Evolutionary conservation across 2,797 vertebrate species (phyloP).

Genomic region (Melopsittacus undulatus): DNA sequence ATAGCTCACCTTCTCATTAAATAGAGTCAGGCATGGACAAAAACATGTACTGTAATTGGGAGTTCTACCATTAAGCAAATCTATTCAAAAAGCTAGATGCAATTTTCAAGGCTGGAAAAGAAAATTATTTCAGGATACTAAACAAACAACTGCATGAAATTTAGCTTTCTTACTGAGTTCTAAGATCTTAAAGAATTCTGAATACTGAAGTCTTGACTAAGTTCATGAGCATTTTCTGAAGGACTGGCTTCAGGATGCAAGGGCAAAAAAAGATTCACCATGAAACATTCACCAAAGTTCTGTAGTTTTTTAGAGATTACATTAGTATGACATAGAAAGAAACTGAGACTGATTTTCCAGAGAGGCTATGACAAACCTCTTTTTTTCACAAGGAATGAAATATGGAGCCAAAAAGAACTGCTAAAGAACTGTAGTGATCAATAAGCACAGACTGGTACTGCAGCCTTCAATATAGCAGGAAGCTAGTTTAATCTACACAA

Average conservation of each 20-base stretch:
- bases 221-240: neutral
- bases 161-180: neutral
- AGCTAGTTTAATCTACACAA: neutral
- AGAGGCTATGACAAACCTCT: neutral
- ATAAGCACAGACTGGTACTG: neutral
- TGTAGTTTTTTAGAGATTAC: neutral
- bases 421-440: neutral
- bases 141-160: neutral
- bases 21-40: neutral
- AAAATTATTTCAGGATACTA: neutral
- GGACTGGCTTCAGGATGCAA: neutral
- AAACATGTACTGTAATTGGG: neutral
- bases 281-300: neutral
- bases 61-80: neutral
- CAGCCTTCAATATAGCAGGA: neutral
- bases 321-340: neutral
- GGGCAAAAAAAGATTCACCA: neutral
- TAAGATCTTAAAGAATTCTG: neutral
- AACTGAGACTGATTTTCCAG: neutral
- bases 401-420: neutral
- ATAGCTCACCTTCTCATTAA: neutral
- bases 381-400: neutral
- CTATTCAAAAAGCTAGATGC: neutral
- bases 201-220: neutral
- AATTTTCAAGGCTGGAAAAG: neutral